phyloP scores from a whole-genome alignment of 2,888 invertebrate genomes.

The Sinhomidia bicolor region DNA sequence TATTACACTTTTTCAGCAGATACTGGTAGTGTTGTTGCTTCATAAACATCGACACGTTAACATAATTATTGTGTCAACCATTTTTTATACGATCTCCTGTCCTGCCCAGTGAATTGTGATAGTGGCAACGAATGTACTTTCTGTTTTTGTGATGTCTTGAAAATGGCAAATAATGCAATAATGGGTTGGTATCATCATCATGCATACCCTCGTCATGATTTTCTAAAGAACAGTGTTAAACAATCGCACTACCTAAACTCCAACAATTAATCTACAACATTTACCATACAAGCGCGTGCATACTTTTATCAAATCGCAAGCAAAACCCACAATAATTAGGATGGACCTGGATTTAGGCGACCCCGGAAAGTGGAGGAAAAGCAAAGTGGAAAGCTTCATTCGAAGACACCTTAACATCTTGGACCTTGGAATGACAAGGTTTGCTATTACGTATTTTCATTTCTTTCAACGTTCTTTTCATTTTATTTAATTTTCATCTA shows the following conservation, averaged over 20 bases:
- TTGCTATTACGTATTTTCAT: neutral
- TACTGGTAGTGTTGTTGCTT: no score
- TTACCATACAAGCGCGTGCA: neutral
- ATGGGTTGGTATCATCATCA: neutral
- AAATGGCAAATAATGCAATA: neutral
- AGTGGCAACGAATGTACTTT: neutral
- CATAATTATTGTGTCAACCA: no score
- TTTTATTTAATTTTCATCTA: neutral
- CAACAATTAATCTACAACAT: no score
- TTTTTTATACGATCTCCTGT: no score
- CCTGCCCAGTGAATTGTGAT: slow-evolving; percentile 20
- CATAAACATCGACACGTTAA: no score
- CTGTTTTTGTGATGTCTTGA: neutral
- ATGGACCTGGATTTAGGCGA: slow-evolving; percentile 74
- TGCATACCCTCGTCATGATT: neutral
- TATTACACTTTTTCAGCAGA: no score
- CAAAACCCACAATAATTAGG: neutral
- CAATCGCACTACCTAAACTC: no score
- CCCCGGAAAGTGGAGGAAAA: slow-evolving; percentile 76
- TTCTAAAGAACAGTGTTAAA: neutral
- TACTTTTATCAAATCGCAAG: neutral
- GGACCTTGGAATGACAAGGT: slow-evolving; percentile 77
- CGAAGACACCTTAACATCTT: slow-evolving; percentile 74
- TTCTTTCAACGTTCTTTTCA: neutral
- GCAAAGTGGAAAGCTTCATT: slow-evolving; percentile 79